These are phyloP conservation scores for Leptinotarsa haldemani DNA, from an alignment of 2,888 invertebrate species.

Conservation along the genomic window DNA sequence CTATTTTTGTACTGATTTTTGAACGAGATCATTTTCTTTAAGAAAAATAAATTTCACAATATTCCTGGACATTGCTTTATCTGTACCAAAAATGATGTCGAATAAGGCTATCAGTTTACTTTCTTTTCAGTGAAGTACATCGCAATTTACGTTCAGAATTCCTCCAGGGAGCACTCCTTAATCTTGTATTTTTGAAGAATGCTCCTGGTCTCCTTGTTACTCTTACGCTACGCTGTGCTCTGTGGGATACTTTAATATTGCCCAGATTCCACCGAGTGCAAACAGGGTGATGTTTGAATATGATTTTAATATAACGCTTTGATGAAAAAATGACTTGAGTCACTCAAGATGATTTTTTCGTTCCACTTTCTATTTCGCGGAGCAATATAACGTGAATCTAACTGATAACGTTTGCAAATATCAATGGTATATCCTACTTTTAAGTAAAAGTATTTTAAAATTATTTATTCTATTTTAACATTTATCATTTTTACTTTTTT, in stretches of 20 bases:
- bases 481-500: too few relatives aligned
- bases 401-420: too few relatives aligned
- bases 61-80: not conserved
- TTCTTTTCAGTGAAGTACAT: slow-evolving; percentile 30
- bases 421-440: too few relatives aligned
- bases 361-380: too few relatives aligned
- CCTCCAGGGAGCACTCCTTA: slow-evolving; percentile 47
- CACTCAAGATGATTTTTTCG: too few relatives aligned
- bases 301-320: too few relatives aligned
- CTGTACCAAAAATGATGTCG: not conserved
- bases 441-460: too few relatives aligned
- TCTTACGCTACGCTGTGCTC: slow-evolving; percentile 40
- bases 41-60: not conserved
- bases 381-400: too few relatives aligned
- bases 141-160: slow-evolving; percentile 40
- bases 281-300: too few relatives aligned
- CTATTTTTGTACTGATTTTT: too few relatives aligned
- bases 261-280: slow-evolving; percentile 33
- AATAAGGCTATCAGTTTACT: slow-evolving; percentile 30
- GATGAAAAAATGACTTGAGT: too few relatives aligned
- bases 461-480: too few relatives aligned
- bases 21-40: not conserved
- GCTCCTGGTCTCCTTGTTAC: slow-evolving; percentile 42
- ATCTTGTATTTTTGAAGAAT: slow-evolving; percentile 45
- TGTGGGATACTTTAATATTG: slow-evolving; percentile 44